Conservation (phyloP, 1,140 invertebrate genomes). For the Semibalanus balanoides region DNA sequence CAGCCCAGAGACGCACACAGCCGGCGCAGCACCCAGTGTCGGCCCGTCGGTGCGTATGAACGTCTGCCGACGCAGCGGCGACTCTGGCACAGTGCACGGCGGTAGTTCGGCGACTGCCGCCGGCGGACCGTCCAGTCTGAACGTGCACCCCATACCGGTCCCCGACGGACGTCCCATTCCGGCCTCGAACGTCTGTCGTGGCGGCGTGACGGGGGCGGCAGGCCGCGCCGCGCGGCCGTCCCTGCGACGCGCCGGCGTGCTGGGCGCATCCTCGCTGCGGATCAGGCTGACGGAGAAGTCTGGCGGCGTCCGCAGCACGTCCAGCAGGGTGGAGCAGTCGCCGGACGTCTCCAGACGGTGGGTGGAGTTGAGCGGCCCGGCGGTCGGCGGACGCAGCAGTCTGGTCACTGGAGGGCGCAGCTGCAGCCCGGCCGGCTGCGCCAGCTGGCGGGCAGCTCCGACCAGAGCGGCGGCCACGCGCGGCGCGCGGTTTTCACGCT, state of each 20-base stretch:
- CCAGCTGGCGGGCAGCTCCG: too few relatives aligned
- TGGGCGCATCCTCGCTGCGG: background rate
- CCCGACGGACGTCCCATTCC: too few relatives aligned
- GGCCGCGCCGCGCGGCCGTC: background rate
- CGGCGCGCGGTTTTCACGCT: background rate
- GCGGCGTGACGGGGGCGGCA: background rate
- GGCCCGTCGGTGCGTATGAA: background rate
- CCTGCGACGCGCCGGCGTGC: too few relatives aligned
- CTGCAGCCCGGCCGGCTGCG: too few relatives aligned
- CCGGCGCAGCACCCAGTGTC: background rate
- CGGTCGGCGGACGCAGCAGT: background rate
- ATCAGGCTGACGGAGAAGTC: conserved; percentile 3
- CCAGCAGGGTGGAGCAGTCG: background rate
- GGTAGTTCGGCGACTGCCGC: background rate
- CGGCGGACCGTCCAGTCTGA: background rate
- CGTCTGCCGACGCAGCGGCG: background rate
- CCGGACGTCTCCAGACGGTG: background rate
- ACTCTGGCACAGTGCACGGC: background rate
- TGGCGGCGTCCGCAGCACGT: background rate
- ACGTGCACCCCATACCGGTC: too few relatives aligned
- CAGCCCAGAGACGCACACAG: too few relatives aligned
- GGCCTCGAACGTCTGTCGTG: background rate
- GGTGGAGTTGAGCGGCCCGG: conserved; percentile 3
- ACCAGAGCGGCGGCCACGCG: too few relatives aligned
- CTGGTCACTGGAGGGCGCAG: background rate